Evolutionary conservation across 2,113 vertebrate genomes (phyloP), one percentile per base, ranked within the genome.

Genomic region (Synchiropus splendidus): DNA sequence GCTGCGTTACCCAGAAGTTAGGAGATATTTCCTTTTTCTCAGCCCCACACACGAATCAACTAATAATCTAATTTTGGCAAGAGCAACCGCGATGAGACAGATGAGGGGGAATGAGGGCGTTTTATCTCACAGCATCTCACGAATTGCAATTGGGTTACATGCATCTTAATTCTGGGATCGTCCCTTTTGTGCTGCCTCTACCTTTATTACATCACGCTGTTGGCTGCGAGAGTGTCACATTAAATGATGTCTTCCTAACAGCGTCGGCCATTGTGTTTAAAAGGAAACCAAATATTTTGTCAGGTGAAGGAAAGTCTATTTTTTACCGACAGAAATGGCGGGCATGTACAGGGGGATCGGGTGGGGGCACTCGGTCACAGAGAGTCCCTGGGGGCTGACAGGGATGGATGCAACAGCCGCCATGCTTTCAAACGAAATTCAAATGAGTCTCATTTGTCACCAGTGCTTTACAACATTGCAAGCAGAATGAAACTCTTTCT

Each of bases 121-220:
- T 68, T 75, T 75, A 74, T 72, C 73, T 74, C 68, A 74, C 72
- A 31, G 54, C 51, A 64, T 75, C 66, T 64, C 71, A 61, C 59
- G 68, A 72, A 62, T 74, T 66, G 52, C 78, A 80, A 85, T 82
- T 53, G 56, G 75, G 76, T 83, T 82, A 9, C 72, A 79, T 74
- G 64, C 55, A 62, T 77, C 77, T 77, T 70, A 75, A 72, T 80
- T 81, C 61, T 64, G 65, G 70, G 78, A 83, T 82, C 76, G 64
- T 65, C 61, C 64, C 54, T 67, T 78, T 82, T 49, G 53, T 72
- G 74, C 65, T 67, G 72, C 59, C 56, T 72, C 64, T 68, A 58
- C 54, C 31, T 54, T 30, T 73, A 70, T 68, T 77, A 72, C 70
- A 79, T 51, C 49, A 42, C 48, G 43, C 43, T 18, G 4, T 27